Evolutionary conservation across 2,888 invertebrate species (phyloP).

Genomic region (Dasypogon diadema): DNA sequence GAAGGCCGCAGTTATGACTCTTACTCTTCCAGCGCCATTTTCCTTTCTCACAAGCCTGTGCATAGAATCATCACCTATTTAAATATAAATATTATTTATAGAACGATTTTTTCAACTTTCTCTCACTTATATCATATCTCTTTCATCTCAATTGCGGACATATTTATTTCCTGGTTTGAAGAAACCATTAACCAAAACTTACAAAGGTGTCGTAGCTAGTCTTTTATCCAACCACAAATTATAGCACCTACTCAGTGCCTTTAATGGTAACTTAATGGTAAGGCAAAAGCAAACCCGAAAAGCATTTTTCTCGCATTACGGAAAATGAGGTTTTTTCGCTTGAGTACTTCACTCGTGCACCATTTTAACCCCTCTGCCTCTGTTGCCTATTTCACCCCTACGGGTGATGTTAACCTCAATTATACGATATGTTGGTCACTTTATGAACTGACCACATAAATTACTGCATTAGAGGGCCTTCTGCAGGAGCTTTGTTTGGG

Average conservation of each 20-base stretch:
- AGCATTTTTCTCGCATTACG: constrained; percentile 56
- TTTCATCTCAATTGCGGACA: too few species aligned
- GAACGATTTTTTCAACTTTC: too few species aligned
- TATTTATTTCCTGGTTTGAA: background rate
- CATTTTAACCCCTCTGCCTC: background rate
- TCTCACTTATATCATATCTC: too few species aligned
- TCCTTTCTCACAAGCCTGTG: too few species aligned
- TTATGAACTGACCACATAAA: constrained; percentile 57
- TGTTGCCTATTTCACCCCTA: constrained; percentile 29
- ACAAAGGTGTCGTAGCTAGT: constrained; percentile 38
- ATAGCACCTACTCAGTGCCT: constrained; percentile 48
- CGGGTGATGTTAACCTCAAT: constrained; percentile 55
- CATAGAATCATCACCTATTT: too few species aligned
- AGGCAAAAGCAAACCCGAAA: constrained; percentile 48
- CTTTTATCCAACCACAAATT: constrained; percentile 51
- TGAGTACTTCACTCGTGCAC: constrained; percentile 52
- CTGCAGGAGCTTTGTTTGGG: background rate
- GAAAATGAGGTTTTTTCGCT: constrained; percentile 55
- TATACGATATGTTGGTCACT: constrained; percentile 56
- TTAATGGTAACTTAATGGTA: constrained; percentile 54
- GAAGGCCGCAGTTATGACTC: too few species aligned
- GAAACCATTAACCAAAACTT: constrained; percentile 5
- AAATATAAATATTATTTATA: too few species aligned
- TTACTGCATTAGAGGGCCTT: constrained; percentile 54
- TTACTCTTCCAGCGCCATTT: too few species aligned